Percentiles rank a stretch among this genome's conserved stretches.
phyloP scores from a whole-genome alignment of 1,140 invertebrate genomes.

The Pristionchus pacificus region DNA sequence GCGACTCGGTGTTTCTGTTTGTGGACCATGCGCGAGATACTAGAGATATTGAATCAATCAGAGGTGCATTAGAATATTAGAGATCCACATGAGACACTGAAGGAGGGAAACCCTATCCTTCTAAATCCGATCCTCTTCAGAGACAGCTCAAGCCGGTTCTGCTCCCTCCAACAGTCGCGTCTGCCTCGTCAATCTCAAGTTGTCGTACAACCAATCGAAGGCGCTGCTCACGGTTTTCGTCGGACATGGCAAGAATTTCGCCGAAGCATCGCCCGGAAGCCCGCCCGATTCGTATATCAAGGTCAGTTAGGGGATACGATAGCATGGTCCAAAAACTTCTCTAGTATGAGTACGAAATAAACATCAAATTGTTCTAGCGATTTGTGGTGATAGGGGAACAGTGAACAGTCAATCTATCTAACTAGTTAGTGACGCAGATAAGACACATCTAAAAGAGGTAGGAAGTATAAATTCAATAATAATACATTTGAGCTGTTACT shows the following conservation, averaged over 20 bases:
- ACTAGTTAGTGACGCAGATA: too few relatives aligned
- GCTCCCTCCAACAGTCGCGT: slow-evolving; percentile 16
- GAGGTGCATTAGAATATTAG: not conserved
- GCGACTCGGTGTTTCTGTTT: not conserved
- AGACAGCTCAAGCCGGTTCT: slow-evolving; percentile 13
- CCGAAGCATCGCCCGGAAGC: slow-evolving; percentile 16
- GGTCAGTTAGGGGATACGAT: too few relatives aligned
- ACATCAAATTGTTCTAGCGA: too few relatives aligned
- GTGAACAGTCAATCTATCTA: too few relatives aligned
- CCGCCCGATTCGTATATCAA: slow-evolving; percentile 39
- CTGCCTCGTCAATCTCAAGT: slow-evolving; percentile 12
- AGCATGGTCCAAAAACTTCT: too few relatives aligned
- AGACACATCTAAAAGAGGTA: too few relatives aligned
- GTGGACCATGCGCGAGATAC: too few relatives aligned
- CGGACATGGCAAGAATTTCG: slow-evolving; percentile 32
- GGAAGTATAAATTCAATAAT: too few relatives aligned
- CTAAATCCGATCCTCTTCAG: slow-evolving; percentile 19
- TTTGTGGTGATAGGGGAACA: too few relatives aligned
- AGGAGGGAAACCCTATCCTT: slow-evolving; percentile 15
- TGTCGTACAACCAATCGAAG: not conserved
- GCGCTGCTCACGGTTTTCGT: slow-evolving; percentile 18
- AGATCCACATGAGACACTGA: slow-evolving; percentile 12
- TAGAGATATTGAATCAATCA: too few relatives aligned
- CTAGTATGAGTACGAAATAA: too few relatives aligned
- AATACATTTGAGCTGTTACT: too few relatives aligned